Evolutionary conservation across 2,888 invertebrate species (phyloP), one percentile per base, ranked within the genome.

Genomic region (Dryococelus australis): DNA sequence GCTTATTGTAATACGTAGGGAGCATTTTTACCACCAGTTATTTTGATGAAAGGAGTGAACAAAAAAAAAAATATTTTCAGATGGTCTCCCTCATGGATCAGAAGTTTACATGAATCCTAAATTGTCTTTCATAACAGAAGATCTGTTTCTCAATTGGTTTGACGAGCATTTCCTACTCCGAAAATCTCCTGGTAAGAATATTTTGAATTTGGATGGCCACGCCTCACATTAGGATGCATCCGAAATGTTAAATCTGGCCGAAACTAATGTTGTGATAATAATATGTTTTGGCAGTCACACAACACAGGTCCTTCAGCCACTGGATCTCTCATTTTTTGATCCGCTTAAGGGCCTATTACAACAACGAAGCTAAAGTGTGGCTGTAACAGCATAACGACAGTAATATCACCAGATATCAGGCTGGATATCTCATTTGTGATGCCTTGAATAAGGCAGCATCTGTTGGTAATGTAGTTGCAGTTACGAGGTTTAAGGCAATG

Each of bases 11-110:
- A 89, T 85, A 87, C 87, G 10, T 89, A 88, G 81, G 88, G 88
- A 24, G 78, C 47, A 81, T 89, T 87, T 83, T 80, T 90, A 24
- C 87, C 88, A 13, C 90, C 89, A 28, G 88, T 87, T 84, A 87
- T 88, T 27, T 85, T 89, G 16, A 87, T 89, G 78, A 89, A 89
- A 47, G 89, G 88, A 8, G 88, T 89, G 79, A 89, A 89, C 51
- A 84, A 83, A 27, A 89, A 89, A 85, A 81, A 35, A 27, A 88
- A 88, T n/a, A 85, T 88, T 83, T 78, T 12, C 27, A 26, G 88
- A 89, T 87, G 89, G 89, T 4, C 87, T 88, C 86, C 88, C 88
- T 65, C 86, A 87, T 13, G 89, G 89, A 9, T 88, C 88, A 16
- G 24, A 9, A 13, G 28, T 89, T 53, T 79, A 51, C n/a, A 89